phyloP scores from a whole-genome alignment of 2,888 invertebrate genomes.

The Pristionchus arcanus region DNA sequence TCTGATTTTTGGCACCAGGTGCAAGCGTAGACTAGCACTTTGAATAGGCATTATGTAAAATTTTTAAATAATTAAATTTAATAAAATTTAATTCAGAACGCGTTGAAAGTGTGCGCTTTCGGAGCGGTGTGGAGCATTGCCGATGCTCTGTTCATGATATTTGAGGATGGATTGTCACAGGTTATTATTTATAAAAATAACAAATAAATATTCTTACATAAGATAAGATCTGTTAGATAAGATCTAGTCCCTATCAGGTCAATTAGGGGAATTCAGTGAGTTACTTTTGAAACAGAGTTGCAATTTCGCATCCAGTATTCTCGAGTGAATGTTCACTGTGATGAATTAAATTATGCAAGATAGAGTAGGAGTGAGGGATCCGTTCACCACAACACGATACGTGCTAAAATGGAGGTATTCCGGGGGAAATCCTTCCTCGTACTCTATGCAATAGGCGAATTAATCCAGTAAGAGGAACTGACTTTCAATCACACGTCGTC shows the following conservation, averaged over 20 bases:
- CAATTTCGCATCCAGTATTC: too few species aligned
- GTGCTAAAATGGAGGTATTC: not conserved
- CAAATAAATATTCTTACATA: too few species aligned
- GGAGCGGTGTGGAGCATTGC: slow-evolving; percentile 61
- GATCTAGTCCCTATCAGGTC: too few species aligned
- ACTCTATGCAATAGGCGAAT: not conserved
- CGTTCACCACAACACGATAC: not conserved
- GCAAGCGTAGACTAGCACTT: too few species aligned
- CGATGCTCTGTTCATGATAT: slow-evolving; percentile 61
- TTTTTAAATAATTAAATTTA: too few species aligned
- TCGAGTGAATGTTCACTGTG: not conserved
- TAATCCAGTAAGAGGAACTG: not conserved
- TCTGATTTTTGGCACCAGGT: too few species aligned
- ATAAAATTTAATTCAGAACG: slow-evolving; percentile 47
- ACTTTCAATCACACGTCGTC: slow-evolving; percentile 1
- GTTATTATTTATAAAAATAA: slow-evolving; percentile 43
- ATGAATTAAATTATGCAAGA: not conserved
- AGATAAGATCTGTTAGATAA: too few species aligned
- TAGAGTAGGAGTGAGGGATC: not conserved
- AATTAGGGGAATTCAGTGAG: too few species aligned
- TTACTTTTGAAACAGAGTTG: too few species aligned
- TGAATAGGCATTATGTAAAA: too few species aligned
- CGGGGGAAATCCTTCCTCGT: not conserved
- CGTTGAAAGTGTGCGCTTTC: slow-evolving; percentile 60
- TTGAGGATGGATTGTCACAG: slow-evolving; percentile 54